phyloP scores from a whole-genome alignment of 2,797 vertebrate genomes.

The Tauraco hartlaubi region DNA sequence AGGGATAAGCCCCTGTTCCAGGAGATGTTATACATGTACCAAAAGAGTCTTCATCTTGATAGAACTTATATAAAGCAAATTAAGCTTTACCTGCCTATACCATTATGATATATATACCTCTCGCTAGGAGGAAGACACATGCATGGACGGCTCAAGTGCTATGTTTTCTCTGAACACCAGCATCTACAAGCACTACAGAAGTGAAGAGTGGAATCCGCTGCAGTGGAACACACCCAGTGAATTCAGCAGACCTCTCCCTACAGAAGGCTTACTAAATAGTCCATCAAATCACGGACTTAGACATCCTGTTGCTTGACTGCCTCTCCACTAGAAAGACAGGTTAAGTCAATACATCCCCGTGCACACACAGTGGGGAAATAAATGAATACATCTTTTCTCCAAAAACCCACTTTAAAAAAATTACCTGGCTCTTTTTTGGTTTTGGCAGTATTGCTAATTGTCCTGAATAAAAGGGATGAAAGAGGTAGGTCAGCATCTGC shows the following conservation, averaged over 20 bases:
- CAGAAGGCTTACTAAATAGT: neutral
- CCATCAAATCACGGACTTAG: neutral
- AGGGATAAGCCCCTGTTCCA: neutral
- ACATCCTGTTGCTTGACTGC: neutral
- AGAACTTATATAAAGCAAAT: neutral
- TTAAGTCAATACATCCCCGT: neutral
- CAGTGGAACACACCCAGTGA: neutral
- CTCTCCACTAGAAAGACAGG: neutral
- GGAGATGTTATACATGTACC: neutral
- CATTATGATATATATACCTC: neutral
- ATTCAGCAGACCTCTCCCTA: neutral
- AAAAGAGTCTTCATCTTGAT: neutral
- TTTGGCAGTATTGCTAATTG: neutral
- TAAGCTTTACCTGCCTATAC: neutral
- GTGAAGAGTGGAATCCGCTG: neutral
- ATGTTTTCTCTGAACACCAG: neutral
- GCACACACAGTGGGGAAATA: neutral
- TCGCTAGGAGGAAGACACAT: neutral
- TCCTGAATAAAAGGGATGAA: neutral
- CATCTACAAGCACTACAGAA: neutral
- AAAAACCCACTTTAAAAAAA: neutral
- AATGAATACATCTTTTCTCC: neutral
- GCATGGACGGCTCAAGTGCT: neutral
- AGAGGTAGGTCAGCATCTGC: neutral
- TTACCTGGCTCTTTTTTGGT: neutral